Conservation (phyloP, 2,797 vertebrate species). For the Chiropotes sagulatus region DNA sequence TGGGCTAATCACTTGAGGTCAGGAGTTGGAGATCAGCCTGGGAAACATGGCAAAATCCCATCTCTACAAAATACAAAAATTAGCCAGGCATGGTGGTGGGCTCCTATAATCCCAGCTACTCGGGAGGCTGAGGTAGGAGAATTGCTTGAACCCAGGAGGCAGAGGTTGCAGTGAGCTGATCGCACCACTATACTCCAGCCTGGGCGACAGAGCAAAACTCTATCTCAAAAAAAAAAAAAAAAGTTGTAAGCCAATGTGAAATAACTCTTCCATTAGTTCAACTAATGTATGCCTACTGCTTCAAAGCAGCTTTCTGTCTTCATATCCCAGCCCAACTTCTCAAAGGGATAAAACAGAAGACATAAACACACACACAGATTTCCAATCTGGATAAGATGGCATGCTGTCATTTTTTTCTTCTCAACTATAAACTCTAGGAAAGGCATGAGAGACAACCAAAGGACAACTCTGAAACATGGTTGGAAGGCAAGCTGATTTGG, state of each 20-base stretch:
- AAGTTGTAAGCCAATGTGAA: neutral
- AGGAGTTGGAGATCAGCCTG: neutral
- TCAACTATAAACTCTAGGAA: neutral
- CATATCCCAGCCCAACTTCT: neutral
- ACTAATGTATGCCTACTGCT: neutral
- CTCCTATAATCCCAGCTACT: neutral
- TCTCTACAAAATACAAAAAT: neutral
- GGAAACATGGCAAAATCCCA: neutral
- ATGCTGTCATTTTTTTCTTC: neutral
- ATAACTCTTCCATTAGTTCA: neutral
- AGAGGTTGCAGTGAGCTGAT: neutral
- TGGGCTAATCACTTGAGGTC: neutral
- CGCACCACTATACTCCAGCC: neutral
- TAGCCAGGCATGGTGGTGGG: neutral
- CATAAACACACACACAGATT: neutral
- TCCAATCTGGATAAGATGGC: too few relatives aligned
- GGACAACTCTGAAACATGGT: neutral
- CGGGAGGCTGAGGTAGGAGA: neutral
- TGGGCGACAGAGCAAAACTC: rapidly evolving
- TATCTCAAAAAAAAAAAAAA: neutral
- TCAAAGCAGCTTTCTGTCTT: neutral
- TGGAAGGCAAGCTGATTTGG: neutral
- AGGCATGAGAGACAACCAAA: neutral
- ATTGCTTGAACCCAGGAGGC: neutral
- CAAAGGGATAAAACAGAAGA: neutral